Percentiles rank a stretch among this genome's conserved stretches.
Conservation (phyloP, 2,888 invertebrate genomes). For the Leucoptera coffeella region DNA sequence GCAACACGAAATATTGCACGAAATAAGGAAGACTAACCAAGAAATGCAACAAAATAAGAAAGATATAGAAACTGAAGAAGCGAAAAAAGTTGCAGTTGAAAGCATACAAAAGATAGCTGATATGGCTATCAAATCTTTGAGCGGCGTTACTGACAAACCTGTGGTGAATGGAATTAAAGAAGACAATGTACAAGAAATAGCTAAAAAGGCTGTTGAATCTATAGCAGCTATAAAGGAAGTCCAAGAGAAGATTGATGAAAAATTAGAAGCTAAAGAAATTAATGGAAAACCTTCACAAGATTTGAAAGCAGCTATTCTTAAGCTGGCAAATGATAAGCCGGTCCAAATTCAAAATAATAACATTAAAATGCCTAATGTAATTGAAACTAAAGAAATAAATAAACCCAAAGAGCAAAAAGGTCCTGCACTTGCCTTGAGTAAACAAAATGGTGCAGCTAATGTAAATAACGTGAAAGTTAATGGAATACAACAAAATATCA, state of each 20-base stretch:
- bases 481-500: background rate
- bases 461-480: background rate
- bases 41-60: slow-evolving; percentile 38
- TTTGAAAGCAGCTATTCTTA: too few species aligned
- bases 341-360: too few species aligned
- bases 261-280: slow-evolving; percentile 4
- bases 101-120: slow-evolving; percentile 45
- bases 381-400: background rate
- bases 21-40: slow-evolving; percentile 51
- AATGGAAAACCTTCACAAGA: background rate
- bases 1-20: slow-evolving; percentile 58
- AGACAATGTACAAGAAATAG: slow-evolving; percentile 40
- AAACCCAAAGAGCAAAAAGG: background rate
- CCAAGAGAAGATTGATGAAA: slow-evolving; percentile 13
- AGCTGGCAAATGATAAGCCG: too few species aligned
- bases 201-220: slow-evolving; percentile 34
- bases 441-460: background rate
- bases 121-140: slow-evolving; percentile 37
- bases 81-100: slow-evolving; percentile 43
- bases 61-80: slow-evolving; percentile 31
- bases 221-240: slow-evolving; percentile 40
- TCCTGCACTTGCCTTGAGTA: too few species aligned
- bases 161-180: slow-evolving; percentile 7
- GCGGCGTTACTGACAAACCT: slow-evolving; percentile 30
- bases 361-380: background rate